Evolutionary conservation across 1,140 invertebrate genomes (phyloP), one percentile per base, ranked within the genome.

Genomic region (Sarcophaga peregrina): DNA sequence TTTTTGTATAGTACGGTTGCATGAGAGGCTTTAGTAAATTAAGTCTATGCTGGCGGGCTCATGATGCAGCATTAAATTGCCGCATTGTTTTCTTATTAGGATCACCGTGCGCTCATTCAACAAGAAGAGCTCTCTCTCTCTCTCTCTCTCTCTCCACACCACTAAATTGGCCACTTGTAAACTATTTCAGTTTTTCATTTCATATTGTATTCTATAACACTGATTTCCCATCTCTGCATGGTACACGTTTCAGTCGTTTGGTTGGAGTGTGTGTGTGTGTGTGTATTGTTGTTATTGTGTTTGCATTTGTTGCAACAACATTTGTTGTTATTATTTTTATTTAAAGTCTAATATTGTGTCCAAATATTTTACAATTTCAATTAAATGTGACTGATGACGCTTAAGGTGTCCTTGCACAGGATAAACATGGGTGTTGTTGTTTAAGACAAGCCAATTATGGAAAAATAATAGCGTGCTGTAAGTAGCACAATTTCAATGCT

Each of bases 11-110:
- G 25, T 37, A 37, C 25, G 25, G 25, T 37, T 37, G 25, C 25
- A 37, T 37, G 4, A 37, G 25, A 37, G 25, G 47, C 75, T 78
- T 78, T 78, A 20, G 75, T 52, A 78, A 78, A 78, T 78, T 78
- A 78, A 78, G 47, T 50, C 20, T 78, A 73, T 83, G 86, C 88
- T 87, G 81, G 82, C 85, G 82, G 88, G 87, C 86, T 87, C 88
- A 89, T 89, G 88, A 89, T 89, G 88, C 88, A 89, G 88, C 88
- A 89, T 89, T 89, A 89, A 89, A 89, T 89, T 89, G 88, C 87
- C 88, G 88, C 88, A 89, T 89, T 89, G 88, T 89, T 85, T 86
- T 78, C 47, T 52, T 78, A 20, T 25, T 50, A 78, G 47, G n/a
- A 72, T 25, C 15, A 4, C 75, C 50, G 45, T 13, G 13, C n/a